These are phyloP conservation scores for Ceratina japonica DNA, from an alignment of 1,140 invertebrate genomes.

Conservation along the genomic window DNA sequence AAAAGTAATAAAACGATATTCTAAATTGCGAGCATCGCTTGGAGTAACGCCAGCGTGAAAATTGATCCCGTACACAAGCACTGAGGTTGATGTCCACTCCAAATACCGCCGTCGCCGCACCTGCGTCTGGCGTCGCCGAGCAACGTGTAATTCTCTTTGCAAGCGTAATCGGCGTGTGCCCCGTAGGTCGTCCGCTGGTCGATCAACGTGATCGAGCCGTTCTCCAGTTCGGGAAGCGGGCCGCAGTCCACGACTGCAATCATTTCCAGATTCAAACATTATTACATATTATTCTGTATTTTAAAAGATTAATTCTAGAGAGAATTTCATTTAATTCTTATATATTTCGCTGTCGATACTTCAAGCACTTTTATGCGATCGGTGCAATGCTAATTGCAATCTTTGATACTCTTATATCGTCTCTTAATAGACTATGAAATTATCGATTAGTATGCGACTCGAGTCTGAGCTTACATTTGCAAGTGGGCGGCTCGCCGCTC, in stretches of 20 bases:
- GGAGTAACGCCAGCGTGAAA: too few relatives aligned
- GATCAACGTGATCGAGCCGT: constrained; percentile 85
- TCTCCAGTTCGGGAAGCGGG: constrained; percentile 83
- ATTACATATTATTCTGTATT: too few relatives aligned
- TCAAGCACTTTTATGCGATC: too few relatives aligned
- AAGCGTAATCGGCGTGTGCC: constrained; percentile 87
- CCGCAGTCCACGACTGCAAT: constrained; percentile 91
- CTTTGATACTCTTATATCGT: not conserved
- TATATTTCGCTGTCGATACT: too few relatives aligned
- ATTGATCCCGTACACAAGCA: constrained; percentile 83
- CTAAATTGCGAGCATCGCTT: not conserved
- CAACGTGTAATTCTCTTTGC: constrained; percentile 91
- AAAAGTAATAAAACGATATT: constrained; percentile 46
- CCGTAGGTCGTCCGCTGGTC: constrained; percentile 88
- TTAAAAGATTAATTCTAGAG: too few relatives aligned
- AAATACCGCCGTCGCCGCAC: constrained; percentile 89
- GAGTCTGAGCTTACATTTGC: constrained; percentile 87
- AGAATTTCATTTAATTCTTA: too few relatives aligned
- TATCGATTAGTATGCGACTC: constrained; percentile 21
- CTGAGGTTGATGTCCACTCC: constrained; percentile 88
- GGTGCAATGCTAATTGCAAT: too few relatives aligned
- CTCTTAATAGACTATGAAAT: not conserved
- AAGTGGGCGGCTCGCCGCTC: constrained; percentile 88
- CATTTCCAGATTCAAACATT: constrained; percentile 12
- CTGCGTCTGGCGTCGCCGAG: constrained; percentile 86